phyloP scores from a whole-genome alignment of 2,888 invertebrate genomes.

The Thereva unica region DNA sequence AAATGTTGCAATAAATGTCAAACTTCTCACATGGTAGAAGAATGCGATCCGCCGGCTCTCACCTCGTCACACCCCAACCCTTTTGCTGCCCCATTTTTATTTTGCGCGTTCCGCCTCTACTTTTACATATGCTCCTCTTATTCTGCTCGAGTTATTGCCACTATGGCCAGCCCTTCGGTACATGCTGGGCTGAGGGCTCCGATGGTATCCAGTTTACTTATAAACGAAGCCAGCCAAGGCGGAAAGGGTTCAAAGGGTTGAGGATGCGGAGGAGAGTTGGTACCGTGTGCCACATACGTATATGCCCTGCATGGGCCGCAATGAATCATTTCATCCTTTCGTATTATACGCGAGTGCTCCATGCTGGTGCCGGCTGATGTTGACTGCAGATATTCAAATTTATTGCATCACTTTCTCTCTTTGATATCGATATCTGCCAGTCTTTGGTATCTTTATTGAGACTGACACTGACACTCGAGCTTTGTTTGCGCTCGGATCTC shows the following conservation, averaged over 20 bases:
- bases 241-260: not conserved
- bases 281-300: constrained; percentile 13
- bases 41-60: constrained; percentile 22
- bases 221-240: not conserved
- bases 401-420: constrained; percentile 41
- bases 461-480: not conserved
- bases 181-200: not conserved
- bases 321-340: constrained; percentile 25
- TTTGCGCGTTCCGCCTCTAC: no score
- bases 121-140: no score
- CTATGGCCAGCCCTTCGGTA: constrained; percentile 5
- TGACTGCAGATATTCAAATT: constrained; percentile 41
- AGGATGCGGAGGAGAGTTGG: not conserved
- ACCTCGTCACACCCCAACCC: constrained; percentile 14
- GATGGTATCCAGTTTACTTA: constrained; percentile 9
- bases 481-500: no score
- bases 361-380: constrained; percentile 37
- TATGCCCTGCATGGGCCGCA: constrained; percentile 24
- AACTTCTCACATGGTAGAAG: constrained; percentile 29
- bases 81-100: constrained; percentile 20
- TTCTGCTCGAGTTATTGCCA: constrained; percentile 17
- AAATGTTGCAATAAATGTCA: constrained; percentile 32
- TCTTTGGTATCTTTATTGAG: constrained; percentile 23
- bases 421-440: constrained; percentile 15
- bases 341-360: constrained; percentile 17